Percentiles rank a stretch among this genome's conserved stretches.
Conservation (phyloP, 2,797 vertebrate genomes). For the Acipenser transmontanus region DNA sequence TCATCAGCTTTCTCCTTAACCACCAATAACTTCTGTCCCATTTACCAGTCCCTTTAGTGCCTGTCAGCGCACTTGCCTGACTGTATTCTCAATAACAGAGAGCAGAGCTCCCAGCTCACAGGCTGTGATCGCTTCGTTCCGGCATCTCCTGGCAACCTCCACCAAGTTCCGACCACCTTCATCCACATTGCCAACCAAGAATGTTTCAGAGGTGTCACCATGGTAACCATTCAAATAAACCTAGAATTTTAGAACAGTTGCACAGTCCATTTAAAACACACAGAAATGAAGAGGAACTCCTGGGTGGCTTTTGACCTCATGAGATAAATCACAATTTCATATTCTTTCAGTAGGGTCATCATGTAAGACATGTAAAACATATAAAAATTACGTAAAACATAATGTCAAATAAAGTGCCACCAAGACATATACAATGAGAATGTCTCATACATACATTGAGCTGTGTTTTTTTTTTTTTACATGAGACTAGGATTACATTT, state of each 20-base stretch:
- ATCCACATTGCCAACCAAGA: conserved; percentile 87
- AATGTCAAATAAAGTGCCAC: too few relatives aligned
- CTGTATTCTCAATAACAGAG: conserved; percentile 94
- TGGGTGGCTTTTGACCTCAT: too few relatives aligned
- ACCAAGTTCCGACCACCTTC: conserved; percentile 80
- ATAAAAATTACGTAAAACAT: too few relatives aligned
- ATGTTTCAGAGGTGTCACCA: conserved; percentile 95
- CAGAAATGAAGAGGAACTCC: too few relatives aligned
- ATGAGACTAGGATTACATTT: too few relatives aligned
- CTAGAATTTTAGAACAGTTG: conserved; percentile 39
- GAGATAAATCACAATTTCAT: too few relatives aligned
- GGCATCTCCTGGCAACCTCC: conserved; percentile 78
- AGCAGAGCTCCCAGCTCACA: conserved; percentile 83
- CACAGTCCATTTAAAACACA: too few relatives aligned
- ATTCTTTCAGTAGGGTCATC: too few relatives aligned
- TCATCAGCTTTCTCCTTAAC: conserved; percentile 79
- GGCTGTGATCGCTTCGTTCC: conserved; percentile 85
- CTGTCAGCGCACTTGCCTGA: conserved; percentile 77
- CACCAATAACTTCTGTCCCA: conserved; percentile 76
- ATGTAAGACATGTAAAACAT: too few relatives aligned
- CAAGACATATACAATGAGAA: too few relatives aligned
- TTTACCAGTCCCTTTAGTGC: conserved; percentile 68
- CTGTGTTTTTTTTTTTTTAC: too few relatives aligned
- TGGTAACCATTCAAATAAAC: conserved; percentile 94
- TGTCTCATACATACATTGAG: too few relatives aligned